Percentiles rank a stretch among this genome's conserved stretches.
These are phyloP conservation scores for Enhydra lutris DNA, from an alignment of 2,113 vertebrate species.

Conservation along the genomic window DNA sequence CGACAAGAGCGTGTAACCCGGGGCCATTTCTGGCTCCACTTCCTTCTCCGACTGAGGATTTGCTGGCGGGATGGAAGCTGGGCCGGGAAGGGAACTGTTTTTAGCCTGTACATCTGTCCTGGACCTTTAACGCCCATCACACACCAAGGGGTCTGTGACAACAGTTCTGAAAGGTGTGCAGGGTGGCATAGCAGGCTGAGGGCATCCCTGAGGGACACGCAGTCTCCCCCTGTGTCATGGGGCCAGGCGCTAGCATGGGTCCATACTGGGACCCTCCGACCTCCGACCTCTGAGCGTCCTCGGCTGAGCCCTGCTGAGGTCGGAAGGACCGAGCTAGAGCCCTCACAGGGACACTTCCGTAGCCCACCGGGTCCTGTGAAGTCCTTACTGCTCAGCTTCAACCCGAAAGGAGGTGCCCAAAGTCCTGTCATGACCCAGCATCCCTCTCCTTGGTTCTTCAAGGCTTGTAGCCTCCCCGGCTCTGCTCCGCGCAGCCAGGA, in stretches of 20 bases:
- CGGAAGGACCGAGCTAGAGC: neutral
- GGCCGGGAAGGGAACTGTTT: neutral
- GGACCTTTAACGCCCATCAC: no score
- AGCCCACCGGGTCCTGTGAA: neutral
- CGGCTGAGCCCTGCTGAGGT: rapidly evolving
- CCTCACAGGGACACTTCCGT: neutral
- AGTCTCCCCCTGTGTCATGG: neutral
- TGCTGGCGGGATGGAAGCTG: neutral
- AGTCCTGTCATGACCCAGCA: rapidly evolving
- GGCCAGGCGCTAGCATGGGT: rapidly evolving
- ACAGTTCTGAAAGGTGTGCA: neutral
- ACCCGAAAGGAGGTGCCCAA: neutral
- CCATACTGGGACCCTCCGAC: neutral
- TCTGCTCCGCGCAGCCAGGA: no score
- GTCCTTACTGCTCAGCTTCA: neutral
- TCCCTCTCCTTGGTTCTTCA: neutral
- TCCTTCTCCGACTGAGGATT: no score
- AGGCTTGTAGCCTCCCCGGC: neutral
- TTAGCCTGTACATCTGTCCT: rapidly evolving
- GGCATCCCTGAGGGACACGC: rapidly evolving
- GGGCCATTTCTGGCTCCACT: rapidly evolving
- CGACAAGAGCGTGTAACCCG: rapidly evolving
- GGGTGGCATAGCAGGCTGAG: neutral
- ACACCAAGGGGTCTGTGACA: neutral
- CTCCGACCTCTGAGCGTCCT: neutral